phyloP scores from a whole-genome alignment of 1,140 invertebrate genomes.

The Zaprionus inermis region DNA sequence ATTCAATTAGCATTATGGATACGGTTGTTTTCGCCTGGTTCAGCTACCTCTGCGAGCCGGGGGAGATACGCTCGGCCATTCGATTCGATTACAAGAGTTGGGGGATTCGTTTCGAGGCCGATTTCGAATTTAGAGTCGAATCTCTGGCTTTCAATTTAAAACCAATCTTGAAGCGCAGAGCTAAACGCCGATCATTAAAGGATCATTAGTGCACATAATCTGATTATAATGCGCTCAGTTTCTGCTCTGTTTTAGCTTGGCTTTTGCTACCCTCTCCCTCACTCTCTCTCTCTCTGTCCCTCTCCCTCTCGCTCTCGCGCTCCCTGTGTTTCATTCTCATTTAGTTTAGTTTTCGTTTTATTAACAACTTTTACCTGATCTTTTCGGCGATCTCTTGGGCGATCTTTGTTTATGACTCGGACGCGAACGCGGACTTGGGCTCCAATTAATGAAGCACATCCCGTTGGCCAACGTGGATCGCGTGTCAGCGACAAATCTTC shows the following conservation, averaged over 20 bases:
- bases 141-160: constrained; percentile 76
- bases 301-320: constrained; percentile 3
- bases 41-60: too few species aligned
- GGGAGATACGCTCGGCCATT: constrained; percentile 60
- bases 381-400: constrained; percentile 35
- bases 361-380: constrained; percentile 79
- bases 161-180: constrained; percentile 62
- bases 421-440: neutral
- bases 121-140: constrained; percentile 40
- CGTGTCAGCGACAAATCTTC: constrained; percentile 77
- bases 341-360: constrained; percentile 72
- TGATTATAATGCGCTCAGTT: constrained; percentile 82
- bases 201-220: constrained; percentile 83
- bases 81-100: constrained; percentile 50
- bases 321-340: constrained; percentile 35
- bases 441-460: constrained; percentile 81
- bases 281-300: neutral
- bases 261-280: neutral
- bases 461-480: constrained; percentile 63
- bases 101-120: neutral
- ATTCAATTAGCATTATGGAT: neutral
- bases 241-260: constrained; percentile 67
- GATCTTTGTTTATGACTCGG: constrained; percentile 37
- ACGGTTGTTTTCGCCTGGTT: neutral
- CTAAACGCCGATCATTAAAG: constrained; percentile 83